Percentiles rank a stretch among this genome's conserved stretches.
phyloP scores from a whole-genome alignment of 2,113 vertebrate genomes.

The Ochotona princeps region DNA sequence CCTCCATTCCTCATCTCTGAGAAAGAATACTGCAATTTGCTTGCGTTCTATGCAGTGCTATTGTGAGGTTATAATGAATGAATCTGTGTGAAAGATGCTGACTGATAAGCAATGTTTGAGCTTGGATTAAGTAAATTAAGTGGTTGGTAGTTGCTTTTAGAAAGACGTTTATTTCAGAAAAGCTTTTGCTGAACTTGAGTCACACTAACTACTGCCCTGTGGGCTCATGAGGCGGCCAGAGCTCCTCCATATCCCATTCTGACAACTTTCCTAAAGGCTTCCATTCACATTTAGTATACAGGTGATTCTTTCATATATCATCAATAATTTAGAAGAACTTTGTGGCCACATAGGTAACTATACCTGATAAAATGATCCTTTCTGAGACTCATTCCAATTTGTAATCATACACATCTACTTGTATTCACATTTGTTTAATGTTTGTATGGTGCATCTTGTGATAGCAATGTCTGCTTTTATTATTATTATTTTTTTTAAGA shows the following conservation, averaged over 20 bases:
- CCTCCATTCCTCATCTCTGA: background rate
- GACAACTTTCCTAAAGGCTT: background rate
- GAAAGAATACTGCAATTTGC: background rate
- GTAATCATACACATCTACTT: background rate
- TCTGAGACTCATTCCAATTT: background rate
- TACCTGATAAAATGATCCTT: constrained; percentile 18
- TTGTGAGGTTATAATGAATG: background rate
- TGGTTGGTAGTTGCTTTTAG: constrained; percentile 25
- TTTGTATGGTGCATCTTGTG: background rate
- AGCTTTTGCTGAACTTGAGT: background rate
- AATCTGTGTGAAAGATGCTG: background rate
- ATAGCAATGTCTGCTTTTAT: background rate
- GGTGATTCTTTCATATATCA: background rate
- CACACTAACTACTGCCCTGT: background rate
- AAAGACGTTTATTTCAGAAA: background rate
- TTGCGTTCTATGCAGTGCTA: background rate
- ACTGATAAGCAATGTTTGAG: background rate
- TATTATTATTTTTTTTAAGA: too few relatives aligned
- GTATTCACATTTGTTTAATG: background rate
- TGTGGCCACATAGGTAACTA: background rate
- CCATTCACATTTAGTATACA: background rate
- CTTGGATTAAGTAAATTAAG: background rate
- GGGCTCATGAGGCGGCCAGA: background rate
- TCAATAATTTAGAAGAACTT: background rate
- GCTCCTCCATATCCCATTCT: background rate